These are phyloP conservation scores for Platypus cylindrus DNA, from an alignment of 2,888 invertebrate genomes.

Conservation along the genomic window DNA sequence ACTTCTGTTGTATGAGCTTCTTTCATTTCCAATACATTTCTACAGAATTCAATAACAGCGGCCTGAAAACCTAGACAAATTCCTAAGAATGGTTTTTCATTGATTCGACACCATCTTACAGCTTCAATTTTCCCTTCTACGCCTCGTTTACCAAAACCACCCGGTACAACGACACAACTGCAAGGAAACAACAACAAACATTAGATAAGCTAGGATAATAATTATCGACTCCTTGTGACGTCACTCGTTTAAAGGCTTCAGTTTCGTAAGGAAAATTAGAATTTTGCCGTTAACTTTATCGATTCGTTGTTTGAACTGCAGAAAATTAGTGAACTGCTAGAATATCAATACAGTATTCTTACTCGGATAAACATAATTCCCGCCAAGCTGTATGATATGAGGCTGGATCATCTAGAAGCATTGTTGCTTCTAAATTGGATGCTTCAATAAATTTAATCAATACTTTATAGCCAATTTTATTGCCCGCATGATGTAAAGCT, in stretches of 20 bases:
- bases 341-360: constrained; percentile 31
- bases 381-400: constrained; percentile 91
- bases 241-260: too few relatives aligned
- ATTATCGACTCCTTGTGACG: too few relatives aligned
- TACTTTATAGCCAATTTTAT: constrained; percentile 72
- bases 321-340: background rate
- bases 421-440: constrained; percentile 68
- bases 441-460: constrained; percentile 87
- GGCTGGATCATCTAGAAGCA: constrained; percentile 61
- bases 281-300: too few relatives aligned
- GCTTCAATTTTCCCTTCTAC: constrained; percentile 94
- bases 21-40: constrained; percentile 62
- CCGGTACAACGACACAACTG: constrained; percentile 91
- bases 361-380: constrained; percentile 74
- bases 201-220: too few relatives aligned
- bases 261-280: too few relatives aligned
- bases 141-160: constrained; percentile 93
- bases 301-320: too few relatives aligned
- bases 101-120: constrained; percentile 83
- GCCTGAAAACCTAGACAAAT: constrained; percentile 97
- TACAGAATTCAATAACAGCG: constrained; percentile 88
- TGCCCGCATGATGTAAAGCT: constrained; percentile 85
- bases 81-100: constrained; percentile 83
- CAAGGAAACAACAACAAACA: constrained; percentile 19
- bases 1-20: constrained; percentile 71